Percentiles rank a stretch among this genome's conserved stretches.
Conservation (phyloP, 2,888 invertebrate genomes). For the Athrips mouffetella region DNA sequence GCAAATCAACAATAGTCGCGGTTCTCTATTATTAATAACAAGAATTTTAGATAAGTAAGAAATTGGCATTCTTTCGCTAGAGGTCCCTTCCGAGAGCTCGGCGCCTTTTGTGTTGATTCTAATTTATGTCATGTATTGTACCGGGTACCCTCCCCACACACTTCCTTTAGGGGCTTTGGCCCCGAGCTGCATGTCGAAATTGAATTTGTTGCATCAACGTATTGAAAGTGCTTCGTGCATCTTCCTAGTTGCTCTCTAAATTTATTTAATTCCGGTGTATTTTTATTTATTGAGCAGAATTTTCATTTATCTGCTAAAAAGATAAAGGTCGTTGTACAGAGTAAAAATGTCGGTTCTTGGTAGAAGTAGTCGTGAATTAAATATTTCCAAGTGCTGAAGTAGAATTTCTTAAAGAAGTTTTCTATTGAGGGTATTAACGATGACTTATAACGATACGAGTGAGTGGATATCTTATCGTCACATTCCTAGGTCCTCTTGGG, state of each 20-base stretch:
- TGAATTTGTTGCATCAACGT: conserved; percentile 68
- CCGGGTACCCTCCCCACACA: conserved; percentile 68
- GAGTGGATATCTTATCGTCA: conserved; percentile 31
- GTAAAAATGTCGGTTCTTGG: conserved; percentile 33
- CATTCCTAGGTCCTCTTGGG: conserved; percentile 12
- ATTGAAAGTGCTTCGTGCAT: conserved; percentile 58
- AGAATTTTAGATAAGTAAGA: conserved; percentile 71
- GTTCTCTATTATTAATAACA: conserved; percentile 67
- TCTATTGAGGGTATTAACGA: conserved; percentile 40
- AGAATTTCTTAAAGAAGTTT: conserved; percentile 31
- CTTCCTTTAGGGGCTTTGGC: conserved; percentile 66
- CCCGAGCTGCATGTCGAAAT: conserved; percentile 52
- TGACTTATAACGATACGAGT: conserved; percentile 58
- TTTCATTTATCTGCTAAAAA: not conserved
- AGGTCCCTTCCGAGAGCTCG: conserved; percentile 72
- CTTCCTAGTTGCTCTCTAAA: conserved; percentile 33
- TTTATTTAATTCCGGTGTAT: conserved; percentile 25
- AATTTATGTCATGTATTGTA: conserved; percentile 77
- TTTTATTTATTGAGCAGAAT: not conserved
- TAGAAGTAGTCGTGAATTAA: conserved; percentile 28
- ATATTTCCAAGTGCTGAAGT: conserved; percentile 31
- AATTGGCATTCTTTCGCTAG: conserved; percentile 73
- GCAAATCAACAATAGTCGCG: conserved; percentile 64
- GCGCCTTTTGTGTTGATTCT: conserved; percentile 73
- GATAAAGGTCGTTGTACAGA: conserved; percentile 36